These are phyloP conservation scores for Anolis carolinensis DNA, from an alignment of 2,113 vertebrate species.

Conservation along the genomic window DNA sequence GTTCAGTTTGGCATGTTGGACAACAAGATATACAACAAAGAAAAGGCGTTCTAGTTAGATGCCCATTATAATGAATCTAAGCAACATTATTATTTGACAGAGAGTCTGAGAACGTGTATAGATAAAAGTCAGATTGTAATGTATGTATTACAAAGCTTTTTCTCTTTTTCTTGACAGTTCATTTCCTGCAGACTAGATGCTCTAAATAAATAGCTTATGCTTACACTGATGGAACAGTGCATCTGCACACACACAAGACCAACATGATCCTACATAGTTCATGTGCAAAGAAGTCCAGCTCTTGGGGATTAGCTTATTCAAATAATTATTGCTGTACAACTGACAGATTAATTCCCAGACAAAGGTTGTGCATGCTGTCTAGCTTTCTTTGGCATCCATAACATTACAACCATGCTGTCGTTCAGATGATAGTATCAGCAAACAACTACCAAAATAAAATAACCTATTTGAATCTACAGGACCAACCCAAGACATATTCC, in stretches of 20 bases:
- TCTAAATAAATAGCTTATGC: background rate
- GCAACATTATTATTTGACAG: background rate
- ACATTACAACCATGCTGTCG: background rate
- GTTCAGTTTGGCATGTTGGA: background rate
- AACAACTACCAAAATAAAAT: background rate
- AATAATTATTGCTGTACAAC: background rate
- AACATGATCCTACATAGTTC: background rate
- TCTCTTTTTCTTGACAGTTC: background rate
- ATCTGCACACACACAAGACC: background rate
- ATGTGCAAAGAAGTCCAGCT: background rate
- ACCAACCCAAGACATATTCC: background rate
- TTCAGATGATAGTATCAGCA: background rate
- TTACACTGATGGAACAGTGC: background rate
- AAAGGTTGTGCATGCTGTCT: background rate
- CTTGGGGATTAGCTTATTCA: background rate
- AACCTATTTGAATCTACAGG: background rate
- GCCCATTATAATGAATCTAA: background rate
- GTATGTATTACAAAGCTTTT: background rate
- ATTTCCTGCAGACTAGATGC: background rate
- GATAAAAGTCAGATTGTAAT: background rate
- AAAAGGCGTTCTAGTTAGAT: background rate
- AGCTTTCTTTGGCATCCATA: background rate
- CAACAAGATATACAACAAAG: background rate
- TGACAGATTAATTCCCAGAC: constrained; percentile 3
- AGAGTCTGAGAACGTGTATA: background rate